These are phyloP conservation scores for Sceliomorpha sp. DNA, from an alignment of 2,888 invertebrate genomes.

Conservation along the genomic window DNA sequence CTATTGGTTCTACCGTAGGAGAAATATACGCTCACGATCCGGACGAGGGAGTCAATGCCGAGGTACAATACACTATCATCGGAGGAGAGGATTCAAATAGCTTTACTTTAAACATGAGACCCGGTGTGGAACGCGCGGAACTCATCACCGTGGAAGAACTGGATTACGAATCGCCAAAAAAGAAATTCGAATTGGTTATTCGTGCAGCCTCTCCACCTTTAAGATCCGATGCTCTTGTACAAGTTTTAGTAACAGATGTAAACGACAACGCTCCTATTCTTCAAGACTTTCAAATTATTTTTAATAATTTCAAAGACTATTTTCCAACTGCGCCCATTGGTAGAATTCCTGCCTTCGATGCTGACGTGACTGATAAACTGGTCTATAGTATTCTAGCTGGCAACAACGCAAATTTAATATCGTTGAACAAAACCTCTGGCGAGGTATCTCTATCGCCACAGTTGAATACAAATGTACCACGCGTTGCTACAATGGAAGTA, in stretches of 20 bases:
- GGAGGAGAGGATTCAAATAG: constrained; percentile 94
- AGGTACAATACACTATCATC: constrained; percentile 96
- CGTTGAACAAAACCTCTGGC: constrained; percentile 91
- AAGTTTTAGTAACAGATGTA: constrained; percentile 94
- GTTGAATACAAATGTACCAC: constrained; percentile 96
- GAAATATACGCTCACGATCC: constrained; percentile 94
- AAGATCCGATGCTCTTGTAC: constrained; percentile 92
- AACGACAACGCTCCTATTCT: constrained; percentile 97
- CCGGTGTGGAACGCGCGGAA: constrained; percentile 92
- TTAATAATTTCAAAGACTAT: constrained; percentile 96
- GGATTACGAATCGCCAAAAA: constrained; percentile 97
- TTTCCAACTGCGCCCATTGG: constrained; percentile 97
- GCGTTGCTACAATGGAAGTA: constrained; percentile 95
- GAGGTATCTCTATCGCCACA: constrained; percentile 94
- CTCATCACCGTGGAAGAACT: constrained; percentile 93
- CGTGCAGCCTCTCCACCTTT: constrained; percentile 95
- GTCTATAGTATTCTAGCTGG: constrained; percentile 92
- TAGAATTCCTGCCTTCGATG: constrained; percentile 95
- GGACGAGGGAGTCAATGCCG: constrained; percentile 94
- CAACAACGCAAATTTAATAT: constrained; percentile 94
- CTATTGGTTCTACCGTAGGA: constrained; percentile 95
- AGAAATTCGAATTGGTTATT: constrained; percentile 93
- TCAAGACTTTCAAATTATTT: constrained; percentile 95
- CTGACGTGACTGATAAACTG: constrained; percentile 94
- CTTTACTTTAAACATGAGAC: constrained; percentile 90